phyloP scores from a whole-genome alignment of 2,113 vertebrate species.

The Macroglossus sobrinus region DNA sequence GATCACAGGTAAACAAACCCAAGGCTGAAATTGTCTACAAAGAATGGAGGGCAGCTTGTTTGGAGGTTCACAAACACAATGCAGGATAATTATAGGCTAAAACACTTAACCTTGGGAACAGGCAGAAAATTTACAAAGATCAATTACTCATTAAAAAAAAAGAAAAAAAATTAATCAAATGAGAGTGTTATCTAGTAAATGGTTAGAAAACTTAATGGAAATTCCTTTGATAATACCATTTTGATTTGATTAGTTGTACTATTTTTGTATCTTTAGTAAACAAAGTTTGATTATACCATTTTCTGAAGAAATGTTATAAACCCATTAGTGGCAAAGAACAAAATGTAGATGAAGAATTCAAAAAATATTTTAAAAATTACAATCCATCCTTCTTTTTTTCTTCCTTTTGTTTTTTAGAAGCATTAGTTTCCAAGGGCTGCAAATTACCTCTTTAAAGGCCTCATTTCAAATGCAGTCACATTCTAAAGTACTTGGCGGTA shows the following conservation, averaged over 20 bases:
- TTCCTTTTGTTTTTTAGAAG: neutral
- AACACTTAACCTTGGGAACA: conserved; percentile 67
- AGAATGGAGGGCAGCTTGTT: conserved; percentile 65
- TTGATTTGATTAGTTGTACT: conserved; percentile 76
- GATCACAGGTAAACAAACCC: conserved; percentile 73
- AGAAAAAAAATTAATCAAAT: conserved; percentile 65
- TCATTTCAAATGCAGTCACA: neutral
- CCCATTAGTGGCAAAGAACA: conserved; percentile 40
- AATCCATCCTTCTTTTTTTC: neutral
- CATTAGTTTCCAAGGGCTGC: neutral
- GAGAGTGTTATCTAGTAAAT: conserved; percentile 62
- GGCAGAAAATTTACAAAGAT: conserved; percentile 67
- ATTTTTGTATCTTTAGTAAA: conserved; percentile 75
- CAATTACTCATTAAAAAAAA: conserved; percentile 62
- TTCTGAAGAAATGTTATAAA: conserved; percentile 60
- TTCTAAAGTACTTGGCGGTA: neutral
- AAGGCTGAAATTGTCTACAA: conserved; percentile 64
- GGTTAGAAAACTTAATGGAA: conserved; percentile 70
- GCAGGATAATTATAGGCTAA: conserved; percentile 67
- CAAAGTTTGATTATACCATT: conserved; percentile 71
- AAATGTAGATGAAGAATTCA: neutral
- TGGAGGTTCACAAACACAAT: conserved; percentile 65
- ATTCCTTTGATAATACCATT: conserved; percentile 73
- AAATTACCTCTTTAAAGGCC: neutral
- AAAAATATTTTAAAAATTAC: conserved; percentile 20